Conservation (phyloP, 2,888 invertebrate species). For the Therioaphis trifolii region DNA sequence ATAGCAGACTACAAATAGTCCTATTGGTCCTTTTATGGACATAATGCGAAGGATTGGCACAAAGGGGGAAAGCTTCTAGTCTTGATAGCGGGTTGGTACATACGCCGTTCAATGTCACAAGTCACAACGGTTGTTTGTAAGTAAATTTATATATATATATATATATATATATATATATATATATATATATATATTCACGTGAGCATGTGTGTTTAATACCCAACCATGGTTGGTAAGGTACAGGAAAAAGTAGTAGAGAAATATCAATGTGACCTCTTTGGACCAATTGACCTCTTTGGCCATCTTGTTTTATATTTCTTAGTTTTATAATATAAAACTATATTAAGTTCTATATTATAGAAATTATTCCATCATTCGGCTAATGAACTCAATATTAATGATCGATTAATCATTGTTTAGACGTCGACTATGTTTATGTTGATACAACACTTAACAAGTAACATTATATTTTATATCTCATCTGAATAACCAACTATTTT, state of each 20-base stretch:
- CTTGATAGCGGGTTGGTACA: not conserved
- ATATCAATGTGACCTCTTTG: conserved; percentile 26
- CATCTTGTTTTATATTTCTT: conserved; percentile 4
- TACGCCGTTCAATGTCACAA: conserved; percentile 3
- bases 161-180: not conserved
- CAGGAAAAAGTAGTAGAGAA: conserved; percentile 32
- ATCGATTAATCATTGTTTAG: conserved; percentile 17
- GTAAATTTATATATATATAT: not conserved
- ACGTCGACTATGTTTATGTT: not conserved
- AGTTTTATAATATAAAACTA: no score
- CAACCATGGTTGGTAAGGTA: not conserved
- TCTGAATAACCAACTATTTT: not conserved
- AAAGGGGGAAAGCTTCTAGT: conserved; percentile 41
- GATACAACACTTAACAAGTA: not conserved
- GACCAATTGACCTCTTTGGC: conserved; percentile 58
- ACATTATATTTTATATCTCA: not conserved
- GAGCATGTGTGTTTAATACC: not conserved
- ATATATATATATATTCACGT: no score
- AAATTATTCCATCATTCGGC: conserved; percentile 15
- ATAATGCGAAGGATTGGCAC: not conserved
- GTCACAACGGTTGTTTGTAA: conserved; percentile 29
- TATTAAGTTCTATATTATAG: not conserved
- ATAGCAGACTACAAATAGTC: conserved; percentile 13
- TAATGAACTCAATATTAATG: conserved; percentile 50
- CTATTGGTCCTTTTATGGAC: conserved; percentile 36